These are phyloP conservation scores for Rhagonycha fulva DNA, from an alignment of 2,888 invertebrate genomes.

Conservation along the genomic window DNA sequence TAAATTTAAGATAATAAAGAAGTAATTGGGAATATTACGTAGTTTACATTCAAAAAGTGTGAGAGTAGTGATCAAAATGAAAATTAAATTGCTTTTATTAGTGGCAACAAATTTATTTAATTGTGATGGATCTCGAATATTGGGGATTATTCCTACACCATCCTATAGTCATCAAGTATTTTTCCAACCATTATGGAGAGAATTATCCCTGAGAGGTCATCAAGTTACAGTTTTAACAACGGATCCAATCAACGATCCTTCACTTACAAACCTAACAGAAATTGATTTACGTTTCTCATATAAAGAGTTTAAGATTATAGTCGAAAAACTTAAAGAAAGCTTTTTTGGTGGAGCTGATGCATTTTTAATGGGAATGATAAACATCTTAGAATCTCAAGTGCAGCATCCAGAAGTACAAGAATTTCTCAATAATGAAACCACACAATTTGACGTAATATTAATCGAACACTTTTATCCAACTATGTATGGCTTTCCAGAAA, in stretches of 20 bases:
- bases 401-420: conserved; percentile 41
- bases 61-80: no score
- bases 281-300: no score
- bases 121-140: neutral
- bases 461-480: conserved; percentile 43
- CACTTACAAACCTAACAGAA: neutral
- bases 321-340: neutral
- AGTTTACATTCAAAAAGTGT: no score
- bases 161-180: neutral
- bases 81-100: no score
- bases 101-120: no score
- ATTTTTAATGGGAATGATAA: conserved; percentile 3
- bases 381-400: conserved; percentile 9
- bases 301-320: neutral
- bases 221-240: neutral
- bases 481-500: conserved; percentile 43
- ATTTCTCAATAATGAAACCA: conserved; percentile 41
- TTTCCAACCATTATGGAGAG: no score
- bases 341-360: neutral
- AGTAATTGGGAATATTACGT: no score
- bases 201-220: neutral
- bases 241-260: neutral
- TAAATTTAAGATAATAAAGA: no score
- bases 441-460: conserved; percentile 47
- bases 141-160: neutral